Conservation (phyloP, 1,140 invertebrate species). For the Melitaea cinxia region DNA sequence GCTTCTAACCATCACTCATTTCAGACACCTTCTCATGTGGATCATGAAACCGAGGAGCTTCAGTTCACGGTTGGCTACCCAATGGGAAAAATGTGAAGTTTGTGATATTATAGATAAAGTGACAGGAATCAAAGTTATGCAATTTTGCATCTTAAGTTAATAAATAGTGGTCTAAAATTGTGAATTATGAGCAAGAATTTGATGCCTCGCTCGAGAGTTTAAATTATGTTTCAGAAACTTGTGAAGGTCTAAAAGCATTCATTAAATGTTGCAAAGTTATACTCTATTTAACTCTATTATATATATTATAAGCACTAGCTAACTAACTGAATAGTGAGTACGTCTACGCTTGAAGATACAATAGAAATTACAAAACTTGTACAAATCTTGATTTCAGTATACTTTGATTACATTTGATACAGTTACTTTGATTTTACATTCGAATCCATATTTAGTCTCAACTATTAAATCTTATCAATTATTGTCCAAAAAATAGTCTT, state of each 20-base stretch:
- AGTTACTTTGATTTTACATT: too few species aligned
- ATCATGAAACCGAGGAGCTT: conserved; percentile 23
- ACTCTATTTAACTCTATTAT: not conserved
- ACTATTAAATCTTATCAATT: too few species aligned
- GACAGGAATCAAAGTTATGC: not conserved
- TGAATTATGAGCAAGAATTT: not conserved
- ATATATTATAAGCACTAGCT: not conserved
- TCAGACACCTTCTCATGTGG: conserved; percentile 20
- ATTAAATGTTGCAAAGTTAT: not conserved
- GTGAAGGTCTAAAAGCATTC: not conserved
- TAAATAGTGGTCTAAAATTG: not conserved
- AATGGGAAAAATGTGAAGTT: conserved; percentile 20
- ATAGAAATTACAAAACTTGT: too few species aligned
- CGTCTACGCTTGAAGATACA: too few species aligned
- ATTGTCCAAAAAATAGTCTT: too few species aligned
- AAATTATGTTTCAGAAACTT: not conserved
- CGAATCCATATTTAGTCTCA: too few species aligned
- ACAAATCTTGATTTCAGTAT: too few species aligned
- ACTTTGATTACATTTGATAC: too few species aligned
- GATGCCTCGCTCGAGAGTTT: not conserved
- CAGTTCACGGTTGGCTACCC: conserved; percentile 21
- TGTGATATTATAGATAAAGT: conserved; percentile 14
- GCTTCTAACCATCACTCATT: conserved; percentile 30
- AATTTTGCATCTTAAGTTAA: not conserved
- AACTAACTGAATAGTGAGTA: not conserved